Percentiles rank a stretch among this genome's conserved stretches.
Conservation (phyloP, 2,888 invertebrate species). For the Aricia artaxerxes region DNA sequence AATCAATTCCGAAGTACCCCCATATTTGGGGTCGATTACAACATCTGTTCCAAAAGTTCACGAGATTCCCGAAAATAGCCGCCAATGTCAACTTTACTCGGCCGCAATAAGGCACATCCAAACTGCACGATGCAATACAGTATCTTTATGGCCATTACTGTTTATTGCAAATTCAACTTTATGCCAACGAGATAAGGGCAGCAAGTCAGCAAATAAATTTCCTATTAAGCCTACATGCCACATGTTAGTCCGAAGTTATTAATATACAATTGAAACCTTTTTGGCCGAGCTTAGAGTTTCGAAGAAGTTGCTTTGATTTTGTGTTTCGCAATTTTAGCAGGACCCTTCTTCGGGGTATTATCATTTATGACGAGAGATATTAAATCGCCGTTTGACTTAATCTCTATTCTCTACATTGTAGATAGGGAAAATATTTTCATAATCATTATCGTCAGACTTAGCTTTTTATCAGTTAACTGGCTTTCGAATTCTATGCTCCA, state of each 20-base stretch:
- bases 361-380: background rate
- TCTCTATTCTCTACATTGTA: background rate
- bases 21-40: conserved; percentile 65
- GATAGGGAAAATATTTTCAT: background rate
- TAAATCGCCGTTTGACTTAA: background rate
- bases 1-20: conserved; percentile 72
- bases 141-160: conserved; percentile 28
- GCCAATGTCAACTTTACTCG: conserved; percentile 32
- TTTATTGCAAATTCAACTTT: conserved; percentile 30
- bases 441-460: background rate
- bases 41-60: conserved; percentile 63
- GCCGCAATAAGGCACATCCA: conserved; percentile 36
- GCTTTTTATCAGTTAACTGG: background rate
- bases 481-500: too few species aligned
- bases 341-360: background rate
- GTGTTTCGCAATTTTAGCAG: conserved; percentile 17
- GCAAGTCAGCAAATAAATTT: conserved; percentile 33
- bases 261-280: conserved; percentile 47
- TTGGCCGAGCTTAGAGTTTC: conserved; percentile 38
- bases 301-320: conserved; percentile 33
- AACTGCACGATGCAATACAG: conserved; percentile 37
- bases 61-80: conserved; percentile 37
- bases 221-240: conserved; percentile 41
- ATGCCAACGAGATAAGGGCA: conserved; percentile 31
- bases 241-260: conserved; percentile 46